Base-by-base conservation (phyloP, 1,140 invertebrate genomes). In the Mylabris phalerata region DNA sequence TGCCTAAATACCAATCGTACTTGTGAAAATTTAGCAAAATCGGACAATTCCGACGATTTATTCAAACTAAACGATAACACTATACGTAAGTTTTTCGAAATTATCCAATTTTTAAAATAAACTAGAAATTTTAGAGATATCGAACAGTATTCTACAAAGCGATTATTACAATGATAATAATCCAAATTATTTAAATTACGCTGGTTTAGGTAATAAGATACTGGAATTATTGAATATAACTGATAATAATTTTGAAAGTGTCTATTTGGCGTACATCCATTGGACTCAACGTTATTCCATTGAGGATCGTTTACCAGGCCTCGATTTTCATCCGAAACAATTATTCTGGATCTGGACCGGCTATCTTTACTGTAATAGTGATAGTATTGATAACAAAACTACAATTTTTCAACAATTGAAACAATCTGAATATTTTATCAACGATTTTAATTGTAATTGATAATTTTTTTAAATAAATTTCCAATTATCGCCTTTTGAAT, bases 401-500 rank as follows among this genome's bases (percentile, higher is more conserved):
- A 19, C 54, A 48, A 19, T 55, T 45, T n/a, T 26, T 55, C 44
- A 59, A 59, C 9, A 25, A 48, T 13, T 57, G 61, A 48, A 27
- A 9, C 59, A 59, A 57, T 63, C 61, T 9, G 43, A 19, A 43
- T 52, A 85, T 26, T 89, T 90, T 68, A 75, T 83, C 0, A 69
- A 75, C 54, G 82, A 80, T 59, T 89, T 83, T 67, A 79, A 81
- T n/a, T 88, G 86, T 66, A 72, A 5, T 32, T 7, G 32, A 7
- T 32, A 32, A 3, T 32, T 32, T 32, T 32, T 32, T 32, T 1
- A 4, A 32, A 32, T 32, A 32, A 32, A 32, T 32, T 19, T 19
- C 19, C 19, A 19, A 19, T 19, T 19, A 19, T 19, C 1, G 1
- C 1, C 13, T 32, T 32, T 32, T 5, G 32, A 32, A 5, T 7